These are phyloP conservation scores for Microplitis deprimator DNA, from an alignment of 2,888 invertebrate genomes.

Conservation along the genomic window DNA sequence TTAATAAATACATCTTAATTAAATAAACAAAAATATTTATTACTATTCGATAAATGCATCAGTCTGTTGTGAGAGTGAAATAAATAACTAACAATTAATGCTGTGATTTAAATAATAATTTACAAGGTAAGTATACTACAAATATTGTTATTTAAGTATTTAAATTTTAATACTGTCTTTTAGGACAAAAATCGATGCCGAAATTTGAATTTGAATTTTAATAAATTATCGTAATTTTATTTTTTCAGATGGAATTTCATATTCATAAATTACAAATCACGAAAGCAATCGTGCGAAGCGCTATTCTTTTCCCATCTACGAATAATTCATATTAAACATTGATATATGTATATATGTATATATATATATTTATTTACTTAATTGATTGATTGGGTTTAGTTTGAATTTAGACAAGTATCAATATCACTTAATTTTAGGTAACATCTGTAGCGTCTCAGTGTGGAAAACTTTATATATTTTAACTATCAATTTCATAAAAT, in stretches of 20 bases:
- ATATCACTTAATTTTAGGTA: slow-evolving; percentile 33
- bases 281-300: not conserved
- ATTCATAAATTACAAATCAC: not conserved
- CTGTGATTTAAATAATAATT: not conserved
- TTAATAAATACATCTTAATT: slow-evolving; percentile 18
- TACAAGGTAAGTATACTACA: not conserved
- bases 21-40: not conserved
- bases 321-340: not conserved
- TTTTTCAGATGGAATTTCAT: not conserved
- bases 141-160: not conserved
- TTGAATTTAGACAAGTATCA: slow-evolving; percentile 21
- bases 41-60: slow-evolving; percentile 25
- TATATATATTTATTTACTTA: slow-evolving; percentile 1
- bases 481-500: slow-evolving; percentile 4
- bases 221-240: not conserved
- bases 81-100: not conserved
- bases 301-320: not conserved
- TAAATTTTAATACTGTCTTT: not conserved
- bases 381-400: slow-evolving; percentile 16
- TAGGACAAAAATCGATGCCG: not conserved
- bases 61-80: slow-evolving; percentile 17
- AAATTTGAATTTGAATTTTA: not conserved
- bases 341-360: not conserved
- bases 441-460: slow-evolving; percentile 41
- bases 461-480: slow-evolving; percentile 3